Percentiles rank a stretch among this genome's conserved stretches.
Evolutionary conservation across 1,140 invertebrate species (phyloP).

Genomic region (Lanistes nyassanus): DNA sequence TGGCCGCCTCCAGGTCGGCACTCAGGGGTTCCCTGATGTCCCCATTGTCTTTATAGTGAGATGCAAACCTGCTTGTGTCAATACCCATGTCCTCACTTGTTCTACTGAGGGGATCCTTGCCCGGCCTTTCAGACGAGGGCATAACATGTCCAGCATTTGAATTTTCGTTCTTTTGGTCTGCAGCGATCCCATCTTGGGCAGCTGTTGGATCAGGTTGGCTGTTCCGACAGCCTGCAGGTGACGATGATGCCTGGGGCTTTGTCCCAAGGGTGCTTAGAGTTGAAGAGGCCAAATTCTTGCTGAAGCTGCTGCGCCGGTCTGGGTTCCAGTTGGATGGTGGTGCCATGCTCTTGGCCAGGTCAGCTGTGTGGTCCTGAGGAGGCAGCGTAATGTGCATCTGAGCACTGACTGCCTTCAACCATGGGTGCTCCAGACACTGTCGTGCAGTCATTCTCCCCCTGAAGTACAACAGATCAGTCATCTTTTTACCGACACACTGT

Average conservation of each 20-base stretch:
- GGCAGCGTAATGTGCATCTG: conserved; percentile 28
- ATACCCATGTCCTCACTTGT: conserved; percentile 6
- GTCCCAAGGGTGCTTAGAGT: background rate
- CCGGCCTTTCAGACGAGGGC: background rate
- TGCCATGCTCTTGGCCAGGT: conserved; percentile 32
- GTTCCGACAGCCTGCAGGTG: background rate
- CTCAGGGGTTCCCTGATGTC: background rate
- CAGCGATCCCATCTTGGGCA: background rate
- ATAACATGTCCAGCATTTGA: background rate
- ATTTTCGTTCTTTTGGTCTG: background rate
- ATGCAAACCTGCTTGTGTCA: background rate
- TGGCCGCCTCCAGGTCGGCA: background rate
- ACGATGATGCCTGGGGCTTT: background rate
- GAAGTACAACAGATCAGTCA: conserved; percentile 38
- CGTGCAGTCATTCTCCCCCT: conserved; percentile 74
- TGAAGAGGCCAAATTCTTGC: background rate
- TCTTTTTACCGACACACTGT: no score
- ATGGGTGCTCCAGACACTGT: conserved; percentile 75
- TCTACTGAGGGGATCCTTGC: background rate
- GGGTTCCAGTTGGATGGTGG: conserved; percentile 36
- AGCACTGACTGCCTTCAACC: conserved; percentile 61
- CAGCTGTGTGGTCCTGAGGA: conserved; percentile 26
- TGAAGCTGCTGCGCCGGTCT: conserved; percentile 24
- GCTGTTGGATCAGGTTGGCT: background rate
- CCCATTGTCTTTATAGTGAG: background rate